Evolutionary conservation across 2,888 invertebrate species (phyloP), one percentile per base, ranked within the genome.

Genomic region (Ametastegia equiseti): DNA sequence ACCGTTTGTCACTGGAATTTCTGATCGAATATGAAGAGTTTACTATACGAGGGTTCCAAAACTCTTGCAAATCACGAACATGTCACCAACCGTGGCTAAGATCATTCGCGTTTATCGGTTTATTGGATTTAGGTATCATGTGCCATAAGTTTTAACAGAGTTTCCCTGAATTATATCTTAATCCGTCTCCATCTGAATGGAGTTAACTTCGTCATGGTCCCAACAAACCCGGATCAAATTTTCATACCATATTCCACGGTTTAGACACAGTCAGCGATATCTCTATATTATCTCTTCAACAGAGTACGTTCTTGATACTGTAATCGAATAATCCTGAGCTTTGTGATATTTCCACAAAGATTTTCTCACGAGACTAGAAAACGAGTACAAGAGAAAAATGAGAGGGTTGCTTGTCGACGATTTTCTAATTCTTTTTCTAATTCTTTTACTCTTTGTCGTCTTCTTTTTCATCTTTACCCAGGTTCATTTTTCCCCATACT

Each of bases 261-360:
- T 67, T 39, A 39, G 67, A 67, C 67, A 39, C 39, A 45, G 45
- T 71, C 71, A 30, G 71, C 47, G 27, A 42, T 69, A 69, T 69
- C 69, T 39, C 39, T 30, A n/a, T n/a, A n/a, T n/a, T n/a, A n/a
- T n/a, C n/a, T 63, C 63, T n/a, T 6, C 9, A 6, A 30, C 15
- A 42, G 54, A 23, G 9, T 54, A 15, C n/a, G 15, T 45, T 45
- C 23, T n/a, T n/a, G n/a, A n/a, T 15, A 1, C 27, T 47, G 7
- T 45, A 71, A 47, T 45, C 27, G 45, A 42, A 42, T 45, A 13
- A 69, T 5, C 45, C 42, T n/a, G 42, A 63, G 67, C n/a, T 15
- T 67, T 33, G 36, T 63, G 5, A 65, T 19, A 67, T 19, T 39
- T 67, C 13, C 0, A 13, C n/a, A 2, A n/a, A 15, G n/a, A 63